These are phyloP conservation scores for Clunio marinus DNA, from an alignment of 2,888 invertebrate species.

Conservation along the genomic window DNA sequence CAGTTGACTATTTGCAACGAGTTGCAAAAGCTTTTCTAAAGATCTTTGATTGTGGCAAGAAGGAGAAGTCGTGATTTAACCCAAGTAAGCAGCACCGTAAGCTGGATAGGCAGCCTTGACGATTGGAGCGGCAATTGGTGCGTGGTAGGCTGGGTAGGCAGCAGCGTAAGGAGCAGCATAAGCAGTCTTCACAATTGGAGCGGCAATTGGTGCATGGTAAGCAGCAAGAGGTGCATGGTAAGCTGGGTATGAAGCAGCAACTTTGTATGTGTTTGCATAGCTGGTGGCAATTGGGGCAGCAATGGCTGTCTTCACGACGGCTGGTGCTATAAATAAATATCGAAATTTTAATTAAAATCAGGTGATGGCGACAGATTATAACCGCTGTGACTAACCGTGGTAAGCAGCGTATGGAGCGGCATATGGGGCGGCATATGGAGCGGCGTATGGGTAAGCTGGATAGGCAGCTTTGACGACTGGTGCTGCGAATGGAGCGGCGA, in stretches of 20 bases:
- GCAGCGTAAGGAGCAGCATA: slow-evolving; percentile 20
- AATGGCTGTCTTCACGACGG: neutral
- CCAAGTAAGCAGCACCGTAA: slow-evolving; percentile 1
- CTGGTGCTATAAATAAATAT: no score
- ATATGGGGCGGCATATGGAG: no score
- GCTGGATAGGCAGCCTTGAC: slow-evolving; percentile 14
- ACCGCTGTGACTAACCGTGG: no score
- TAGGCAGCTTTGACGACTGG: slow-evolving; percentile 1
- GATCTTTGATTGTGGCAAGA: slow-evolving; percentile 8
- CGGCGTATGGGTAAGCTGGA: neutral
- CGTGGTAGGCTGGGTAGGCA: slow-evolving; percentile 4
- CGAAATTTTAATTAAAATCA: no score
- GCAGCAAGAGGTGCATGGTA: slow-evolving; percentile 8
- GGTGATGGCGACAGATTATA: no score
- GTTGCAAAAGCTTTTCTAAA: neutral
- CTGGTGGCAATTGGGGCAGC: slow-evolving; percentile 32
- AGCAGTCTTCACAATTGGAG: neutral
- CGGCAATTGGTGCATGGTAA: slow-evolving; percentile 22
- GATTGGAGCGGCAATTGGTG: slow-evolving; percentile 10
- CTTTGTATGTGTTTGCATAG: slow-evolving; percentile 34
- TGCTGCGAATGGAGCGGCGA: neutral
- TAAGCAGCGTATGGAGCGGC: no score
- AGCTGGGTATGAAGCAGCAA: slow-evolving; percentile 23
- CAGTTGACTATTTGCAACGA: slow-evolving; percentile 22
- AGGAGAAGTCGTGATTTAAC: neutral